Base-by-base conservation (phyloP, 2,888 invertebrate genomes). In the Catocala fraxini region DNA sequence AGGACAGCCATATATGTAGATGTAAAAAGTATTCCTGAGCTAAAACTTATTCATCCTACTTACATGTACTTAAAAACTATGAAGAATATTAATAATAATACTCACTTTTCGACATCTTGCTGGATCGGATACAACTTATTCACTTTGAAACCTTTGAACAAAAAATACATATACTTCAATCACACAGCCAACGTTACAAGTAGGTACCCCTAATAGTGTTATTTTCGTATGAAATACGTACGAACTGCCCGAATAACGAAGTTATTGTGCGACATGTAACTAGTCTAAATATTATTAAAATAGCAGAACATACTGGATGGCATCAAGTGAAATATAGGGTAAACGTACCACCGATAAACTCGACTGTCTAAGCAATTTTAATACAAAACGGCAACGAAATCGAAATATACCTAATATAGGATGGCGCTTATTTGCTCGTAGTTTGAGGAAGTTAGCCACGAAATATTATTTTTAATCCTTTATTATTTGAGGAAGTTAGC, bases 81-180 rank as follows among this genome's bases (percentile, higher is more conserved):
- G 6, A 7, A 39, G 3, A 39, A 13, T 11, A 25, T 35, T 0
- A 39, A 47, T 34, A 41, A 10, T 12, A 56, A 42, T 39, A 85
- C 85, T 85, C 60, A 86, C 85, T n/a, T 80, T 83, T 86, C 34
- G 77, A 82, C 85, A 86, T 86, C 63, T 68, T 70, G 59, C 57
- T 56, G 56, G 57, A 39, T 66, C 33, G 65, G 68, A 59, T 66
- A 67, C 71, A 70, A 70, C 63, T 63, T 66, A 52, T 68, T 70
- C 72, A 74, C 65, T 73, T 70, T 64, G 69, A 56, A 68, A 83
- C 78, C 85, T 84, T 75, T 34, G 75, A 81, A 45, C 15, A 76
- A 75, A 71, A 55, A 45, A 43, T 58, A 11, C 65, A n/a, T 59
- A 34, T 5, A 52, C 41, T 39, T 56, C 3, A 57, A 10, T 51